phyloP scores from a whole-genome alignment of 1,140 invertebrate species.

The Drosophila bipectinata region DNA sequence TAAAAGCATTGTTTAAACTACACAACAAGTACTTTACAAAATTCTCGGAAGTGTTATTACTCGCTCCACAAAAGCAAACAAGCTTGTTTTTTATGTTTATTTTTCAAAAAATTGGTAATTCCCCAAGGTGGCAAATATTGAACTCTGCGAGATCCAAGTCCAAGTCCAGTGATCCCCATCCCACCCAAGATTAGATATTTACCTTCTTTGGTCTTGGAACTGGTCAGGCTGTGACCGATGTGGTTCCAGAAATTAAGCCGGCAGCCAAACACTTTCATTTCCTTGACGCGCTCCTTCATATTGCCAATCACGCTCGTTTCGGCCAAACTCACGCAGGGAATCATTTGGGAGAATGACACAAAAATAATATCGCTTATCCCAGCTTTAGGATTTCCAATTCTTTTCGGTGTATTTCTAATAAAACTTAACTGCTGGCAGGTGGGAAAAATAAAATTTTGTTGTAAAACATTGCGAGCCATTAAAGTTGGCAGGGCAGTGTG shows the following conservation, averaged over 20 bases:
- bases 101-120: neutral
- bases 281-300: conserved; percentile 84
- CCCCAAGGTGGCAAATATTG: neutral
- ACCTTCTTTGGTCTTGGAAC: conserved; percentile 83
- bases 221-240: conserved; percentile 81
- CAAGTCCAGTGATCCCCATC: neutral
- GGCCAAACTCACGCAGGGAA: conserved; percentile 84
- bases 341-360: conserved; percentile 65
- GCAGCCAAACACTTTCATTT: conserved; percentile 84
- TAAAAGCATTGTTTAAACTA: too few species aligned
- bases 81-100: neutral
- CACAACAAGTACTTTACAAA: neutral
- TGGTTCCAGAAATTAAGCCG: conserved; percentile 84
- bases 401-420: conserved; percentile 13
- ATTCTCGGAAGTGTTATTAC: neutral
- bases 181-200: conserved; percentile 27
- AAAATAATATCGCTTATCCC: conserved; percentile 32
- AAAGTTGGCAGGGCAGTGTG: conserved; percentile 21
- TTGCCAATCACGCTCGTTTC: conserved; percentile 84
- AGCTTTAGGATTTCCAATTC: conserved; percentile 15
- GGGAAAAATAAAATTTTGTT: conserved; percentile 36
- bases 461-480: conserved; percentile 10
- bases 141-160: neutral
- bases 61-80: neutral
- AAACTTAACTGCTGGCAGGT: conserved; percentile 20